These are phyloP conservation scores for Drosophila bunnanda DNA, from an alignment of 2,888 invertebrate genomes.

Conservation along the genomic window DNA sequence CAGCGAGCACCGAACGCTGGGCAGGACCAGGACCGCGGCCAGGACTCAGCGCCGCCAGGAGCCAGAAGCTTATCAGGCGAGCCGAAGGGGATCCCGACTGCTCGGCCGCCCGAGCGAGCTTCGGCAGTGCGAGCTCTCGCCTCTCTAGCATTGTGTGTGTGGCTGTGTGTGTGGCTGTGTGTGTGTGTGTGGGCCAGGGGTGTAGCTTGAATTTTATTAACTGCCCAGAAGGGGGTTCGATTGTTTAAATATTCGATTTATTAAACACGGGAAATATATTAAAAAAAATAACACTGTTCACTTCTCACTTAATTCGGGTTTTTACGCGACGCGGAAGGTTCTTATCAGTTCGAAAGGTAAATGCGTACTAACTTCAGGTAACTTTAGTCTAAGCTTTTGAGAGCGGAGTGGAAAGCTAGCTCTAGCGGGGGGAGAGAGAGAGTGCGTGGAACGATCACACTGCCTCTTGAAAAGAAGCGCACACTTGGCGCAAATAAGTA, in stretches of 20 bases:
- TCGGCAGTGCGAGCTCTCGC: slow-evolving; percentile 7
- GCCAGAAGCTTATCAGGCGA: slow-evolving; percentile 26
- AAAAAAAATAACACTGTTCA: not conserved
- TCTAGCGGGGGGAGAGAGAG: not conserved
- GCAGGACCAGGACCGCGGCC: slow-evolving; percentile 5
- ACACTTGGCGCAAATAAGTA: no score
- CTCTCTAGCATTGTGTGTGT: slow-evolving; percentile 2
- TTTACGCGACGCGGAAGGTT: no score
- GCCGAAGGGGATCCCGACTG: slow-evolving; percentile 17
- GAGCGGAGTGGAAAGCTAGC: not conserved
- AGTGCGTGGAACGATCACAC: no score
- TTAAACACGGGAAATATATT: not conserved
- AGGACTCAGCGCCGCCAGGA: slow-evolving; percentile 10
- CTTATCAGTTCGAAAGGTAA: not conserved
- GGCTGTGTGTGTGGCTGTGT: not conserved
- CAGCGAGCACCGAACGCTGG: slow-evolving; percentile 11
- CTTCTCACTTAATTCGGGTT: not conserved
- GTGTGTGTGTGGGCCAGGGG: not conserved
- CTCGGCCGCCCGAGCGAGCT: slow-evolving; percentile 15
- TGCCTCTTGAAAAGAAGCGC: no score
- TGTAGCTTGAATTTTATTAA: not conserved
- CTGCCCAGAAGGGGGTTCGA: not conserved
- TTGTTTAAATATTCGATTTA: not conserved
- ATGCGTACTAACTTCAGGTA: not conserved
- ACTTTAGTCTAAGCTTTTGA: not conserved